Evolutionary conservation across 1,140 invertebrate species (phyloP).

Genomic region (Triops cancriformis): DNA sequence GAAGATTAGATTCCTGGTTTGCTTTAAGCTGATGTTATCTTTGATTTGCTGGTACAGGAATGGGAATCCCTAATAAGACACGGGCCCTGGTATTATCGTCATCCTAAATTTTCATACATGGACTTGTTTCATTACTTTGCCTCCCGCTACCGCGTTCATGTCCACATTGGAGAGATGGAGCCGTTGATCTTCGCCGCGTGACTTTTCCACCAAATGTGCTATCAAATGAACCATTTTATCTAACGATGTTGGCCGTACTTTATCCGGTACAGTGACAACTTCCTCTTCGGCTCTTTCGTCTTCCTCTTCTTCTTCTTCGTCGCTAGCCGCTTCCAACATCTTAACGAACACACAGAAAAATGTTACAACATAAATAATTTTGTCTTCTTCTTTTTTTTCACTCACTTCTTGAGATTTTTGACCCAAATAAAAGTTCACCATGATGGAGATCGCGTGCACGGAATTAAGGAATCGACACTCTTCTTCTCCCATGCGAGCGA

Average conservation of each 20-base stretch:
- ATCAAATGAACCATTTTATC: slow-evolving; percentile 92
- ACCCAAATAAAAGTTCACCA: slow-evolving; percentile 85
- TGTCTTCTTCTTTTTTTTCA: background rate
- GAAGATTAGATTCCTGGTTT: slow-evolving; percentile 84
- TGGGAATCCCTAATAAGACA: slow-evolving; percentile 62
- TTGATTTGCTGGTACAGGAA: slow-evolving; percentile 90
- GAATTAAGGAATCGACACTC: slow-evolving; percentile 78
- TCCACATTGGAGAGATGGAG: slow-evolving; percentile 69
- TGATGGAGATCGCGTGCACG: slow-evolving; percentile 75
- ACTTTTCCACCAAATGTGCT: slow-evolving; percentile 76
- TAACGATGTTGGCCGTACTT: slow-evolving; percentile 76
- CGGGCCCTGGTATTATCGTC: background rate
- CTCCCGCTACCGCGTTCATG: slow-evolving; percentile 70
- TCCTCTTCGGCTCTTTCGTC: slow-evolving; percentile 44
- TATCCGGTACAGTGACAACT: slow-evolving; percentile 53
- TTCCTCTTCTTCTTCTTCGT: slow-evolving; percentile 74
- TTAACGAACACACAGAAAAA: slow-evolving; percentile 7
- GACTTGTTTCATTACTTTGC: slow-evolving; percentile 52
- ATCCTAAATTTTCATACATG: slow-evolving; percentile 30
- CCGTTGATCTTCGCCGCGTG: slow-evolving; percentile 62
- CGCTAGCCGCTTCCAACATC: slow-evolving; percentile 46
- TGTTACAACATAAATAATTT: background rate
- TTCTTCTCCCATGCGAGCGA: slow-evolving; percentile 88
- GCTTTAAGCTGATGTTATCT: slow-evolving; percentile 82
- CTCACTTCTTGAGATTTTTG: slow-evolving; percentile 55